Conservation (phyloP, 2,888 invertebrate species). For the Cistogaster globosa region DNA sequence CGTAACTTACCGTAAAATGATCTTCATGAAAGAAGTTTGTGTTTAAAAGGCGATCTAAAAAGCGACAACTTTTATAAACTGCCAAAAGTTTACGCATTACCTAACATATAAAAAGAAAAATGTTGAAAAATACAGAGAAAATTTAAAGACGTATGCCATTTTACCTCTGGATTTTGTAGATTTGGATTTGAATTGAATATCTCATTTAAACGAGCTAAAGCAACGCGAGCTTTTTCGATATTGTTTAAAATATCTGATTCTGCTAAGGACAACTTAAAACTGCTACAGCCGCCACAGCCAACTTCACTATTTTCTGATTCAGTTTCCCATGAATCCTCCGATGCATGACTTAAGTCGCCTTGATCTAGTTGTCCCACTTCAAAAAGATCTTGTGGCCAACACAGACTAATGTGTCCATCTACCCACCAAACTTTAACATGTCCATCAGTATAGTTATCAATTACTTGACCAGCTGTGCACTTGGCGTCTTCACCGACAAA, state of each 20-base stretch:
- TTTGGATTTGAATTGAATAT: slow-evolving; percentile 91
- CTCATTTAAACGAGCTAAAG: slow-evolving; percentile 90
- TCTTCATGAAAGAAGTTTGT: slow-evolving; percentile 93
- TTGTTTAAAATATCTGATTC: slow-evolving; percentile 89
- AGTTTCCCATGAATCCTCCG: slow-evolving; percentile 93
- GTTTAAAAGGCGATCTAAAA: slow-evolving; percentile 92
- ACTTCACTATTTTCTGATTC: slow-evolving; percentile 85
- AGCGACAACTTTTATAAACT: slow-evolving; percentile 93
- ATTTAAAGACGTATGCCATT: background rate
- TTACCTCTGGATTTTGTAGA: slow-evolving; percentile 88
- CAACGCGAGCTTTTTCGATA: slow-evolving; percentile 89
- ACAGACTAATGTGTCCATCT: slow-evolving; percentile 91
- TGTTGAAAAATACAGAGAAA: background rate
- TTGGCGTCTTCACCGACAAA: slow-evolving; percentile 88
- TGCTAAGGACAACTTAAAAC: slow-evolving; percentile 79
- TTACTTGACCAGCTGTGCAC: slow-evolving; percentile 93
- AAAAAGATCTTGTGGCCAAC: slow-evolving; percentile 96
- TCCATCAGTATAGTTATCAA: slow-evolving; percentile 94
- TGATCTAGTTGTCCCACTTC: slow-evolving; percentile 90
- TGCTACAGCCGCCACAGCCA: slow-evolving; percentile 77
- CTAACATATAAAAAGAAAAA: slow-evolving; percentile 75
- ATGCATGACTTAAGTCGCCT: slow-evolving; percentile 88
- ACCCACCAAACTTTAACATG: slow-evolving; percentile 97
- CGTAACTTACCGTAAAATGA: slow-evolving; percentile 87
- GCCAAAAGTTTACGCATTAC: slow-evolving; percentile 91